Evolutionary conservation across 2,888 invertebrate genomes (phyloP), one percentile per base, ranked within the genome.

Genomic region (Cerceris ruficornis): DNA sequence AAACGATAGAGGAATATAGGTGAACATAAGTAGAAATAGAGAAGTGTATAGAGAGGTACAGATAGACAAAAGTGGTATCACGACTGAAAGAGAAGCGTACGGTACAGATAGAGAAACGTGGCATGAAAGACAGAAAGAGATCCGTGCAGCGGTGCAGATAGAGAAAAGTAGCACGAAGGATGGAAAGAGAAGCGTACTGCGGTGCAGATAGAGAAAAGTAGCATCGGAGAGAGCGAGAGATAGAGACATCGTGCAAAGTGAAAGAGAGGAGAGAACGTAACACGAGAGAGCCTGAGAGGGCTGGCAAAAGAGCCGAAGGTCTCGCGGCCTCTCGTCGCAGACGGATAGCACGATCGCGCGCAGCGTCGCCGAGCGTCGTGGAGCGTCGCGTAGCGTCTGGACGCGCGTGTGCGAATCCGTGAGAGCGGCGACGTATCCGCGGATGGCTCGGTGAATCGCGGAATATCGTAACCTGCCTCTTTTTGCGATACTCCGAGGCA

Each of bases 301-400:
- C 84, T 80, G 77, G 86, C 77, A 81, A 80, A 83, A 83, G 86
- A 86, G 75, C 75, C 85, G 86, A 86, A 86, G 84, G 81, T 84
- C 86, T 83, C 84, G 83, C 75, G 78, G 70, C 74, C 75, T 80
- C 77, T 77, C 78, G 68, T 67, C 80, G 57, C 69, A 79, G 76
- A 80, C 69, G 64, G 79, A 83, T 80, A 80, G 80, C 66, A 80
- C 75, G 68, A 61, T 61, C 41, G 57, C 59, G 15, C 55, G 55
- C 69, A 52, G 69, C 64, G 68, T 43, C 66, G 80, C 60, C 52
- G 65, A 59, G 28, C 11, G 17, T 17, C 15, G 58, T 55, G 17
- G 54, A 52, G 70, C 65, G 65, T 74, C 50, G 50, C 64, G 65
- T 58, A 15, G 55, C 69, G 55, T 73, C 64, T 67, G 52, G 59